Evolutionary conservation across 2,888 invertebrate genomes (phyloP).

Genomic region (Galeopsomyia nigrocyanea): DNA sequence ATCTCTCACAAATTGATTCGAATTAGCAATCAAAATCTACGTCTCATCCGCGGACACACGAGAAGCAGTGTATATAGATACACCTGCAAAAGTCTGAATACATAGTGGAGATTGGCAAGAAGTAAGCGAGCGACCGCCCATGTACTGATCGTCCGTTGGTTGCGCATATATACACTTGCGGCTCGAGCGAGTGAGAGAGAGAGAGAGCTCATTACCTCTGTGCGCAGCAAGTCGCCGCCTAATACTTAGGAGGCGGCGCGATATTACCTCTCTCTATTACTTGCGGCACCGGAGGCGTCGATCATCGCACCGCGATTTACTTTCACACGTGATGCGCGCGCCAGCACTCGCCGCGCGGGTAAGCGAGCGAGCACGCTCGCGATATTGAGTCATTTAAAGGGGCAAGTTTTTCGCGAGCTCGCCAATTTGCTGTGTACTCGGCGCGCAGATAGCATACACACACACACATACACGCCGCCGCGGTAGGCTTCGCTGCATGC

Average conservation of each 20-base stretch:
- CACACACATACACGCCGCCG: not conserved
- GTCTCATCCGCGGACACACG: no score
- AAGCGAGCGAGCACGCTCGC: constrained; percentile 32
- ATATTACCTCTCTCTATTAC: constrained; percentile 49
- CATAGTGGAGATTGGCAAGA: no score
- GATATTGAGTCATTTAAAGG: constrained; percentile 46
- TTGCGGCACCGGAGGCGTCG: constrained; percentile 2
- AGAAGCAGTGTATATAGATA: constrained; percentile 16
- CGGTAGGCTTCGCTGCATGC: not conserved
- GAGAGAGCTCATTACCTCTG: constrained; percentile 60
- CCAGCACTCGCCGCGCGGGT: constrained; percentile 34
- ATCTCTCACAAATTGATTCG: constrained; percentile 63
- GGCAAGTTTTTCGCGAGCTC: not conserved
- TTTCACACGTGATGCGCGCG: not conserved
- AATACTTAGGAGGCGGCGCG: constrained; percentile 62
- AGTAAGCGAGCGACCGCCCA: constrained; percentile 2
- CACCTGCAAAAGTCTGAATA: no score
- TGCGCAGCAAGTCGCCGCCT: constrained; percentile 60
- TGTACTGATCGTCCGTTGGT: not conserved
- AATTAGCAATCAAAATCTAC: constrained; percentile 57
- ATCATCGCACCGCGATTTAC: not conserved
- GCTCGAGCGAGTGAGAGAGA: constrained; percentile 58
- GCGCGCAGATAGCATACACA: not conserved
- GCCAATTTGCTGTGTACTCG: constrained; percentile 9
- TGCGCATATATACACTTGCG: constrained; percentile 36